Percentiles rank a stretch among this genome's conserved stretches.
Conservation (phyloP, 2,113 vertebrate species). For the Fregetta grallaria region DNA sequence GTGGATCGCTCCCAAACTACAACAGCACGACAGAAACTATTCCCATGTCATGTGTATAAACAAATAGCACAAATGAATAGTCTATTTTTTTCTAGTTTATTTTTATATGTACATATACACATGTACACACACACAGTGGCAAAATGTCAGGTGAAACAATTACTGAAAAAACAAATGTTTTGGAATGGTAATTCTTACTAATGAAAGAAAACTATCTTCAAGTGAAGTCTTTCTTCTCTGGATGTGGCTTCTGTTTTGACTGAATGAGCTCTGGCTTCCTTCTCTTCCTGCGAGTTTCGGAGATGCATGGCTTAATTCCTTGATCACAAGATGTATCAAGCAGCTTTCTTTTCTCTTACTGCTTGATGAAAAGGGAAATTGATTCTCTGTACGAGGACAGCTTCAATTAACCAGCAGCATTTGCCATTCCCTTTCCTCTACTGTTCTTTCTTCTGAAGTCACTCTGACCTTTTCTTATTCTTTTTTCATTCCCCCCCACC, state of each 20-base stretch:
- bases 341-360: not conserved
- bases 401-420: not conserved
- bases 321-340: not conserved
- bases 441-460: not conserved
- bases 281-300: not conserved
- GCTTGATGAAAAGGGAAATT: not conserved
- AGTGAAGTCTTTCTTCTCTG: not conserved
- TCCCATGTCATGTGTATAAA: not conserved
- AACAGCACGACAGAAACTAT: not conserved
- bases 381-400: not conserved
- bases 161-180: not conserved
- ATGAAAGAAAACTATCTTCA: not conserved
- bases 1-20: not conserved
- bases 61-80: not conserved
- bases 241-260: not conserved
- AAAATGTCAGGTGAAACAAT: not conserved
- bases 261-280: not conserved
- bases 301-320: not conserved
- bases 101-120: not conserved
- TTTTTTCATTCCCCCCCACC: fast-evolving
- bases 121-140: not conserved
- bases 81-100: not conserved
- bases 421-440: not conserved
- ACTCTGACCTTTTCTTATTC: not conserved
- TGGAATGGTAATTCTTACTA: not conserved